Base-by-base conservation (phyloP, 2,113 vertebrate genomes). In the Pteruthius melanotis region DNA sequence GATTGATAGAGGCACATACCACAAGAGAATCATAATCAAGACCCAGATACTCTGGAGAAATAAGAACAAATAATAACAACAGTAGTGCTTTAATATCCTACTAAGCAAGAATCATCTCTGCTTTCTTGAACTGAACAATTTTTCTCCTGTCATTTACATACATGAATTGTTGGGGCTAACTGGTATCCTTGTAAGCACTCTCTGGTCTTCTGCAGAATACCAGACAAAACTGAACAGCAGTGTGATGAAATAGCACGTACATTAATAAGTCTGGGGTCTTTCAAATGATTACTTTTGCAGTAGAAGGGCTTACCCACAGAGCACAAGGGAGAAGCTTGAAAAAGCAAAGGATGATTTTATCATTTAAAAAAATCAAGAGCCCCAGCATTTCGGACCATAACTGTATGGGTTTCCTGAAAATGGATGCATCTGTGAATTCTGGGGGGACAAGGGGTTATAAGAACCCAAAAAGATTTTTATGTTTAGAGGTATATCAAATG, bases 1-100 rank as follows among this genome's bases (percentile, higher is more conserved):
- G 94, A 97, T 83, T 93, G 85, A 95, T 81, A 90, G 82, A 93
- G 83, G 74, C 66, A 88, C 68, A 88, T 94, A 95, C 54, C 8
- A 2, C 63, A 91, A 76, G 1, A 0, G 94, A 95, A 95, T 95
- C 75, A n/a, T 85, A 96, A 95, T 95, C 78, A 85, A 91, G 74
- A 88, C 59, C 5, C 3, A 63, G 57, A 54, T 84, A 27, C 95
- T 95, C 91, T 90, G 47, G 91, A 94, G 93, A 91, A 95, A 95
- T 80, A 77, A 87, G 63, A 90, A 8, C 40, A 94, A 94, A 91
- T 76, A 92, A 92, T 84, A 78, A 72, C 49, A 77, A 78, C 66
- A 64, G 74, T 40, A 74, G 68, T 45, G 22, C 42, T 90, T 91
- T 90, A 88, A 88, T 80, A 76, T 28, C 61, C 50, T 72, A 22